A percentile compares a stretch with the other conserved stretches of the same genome.
phyloP scores from a whole-genome alignment of 1,140 invertebrate species.

The Drosophila hydei region DNA sequence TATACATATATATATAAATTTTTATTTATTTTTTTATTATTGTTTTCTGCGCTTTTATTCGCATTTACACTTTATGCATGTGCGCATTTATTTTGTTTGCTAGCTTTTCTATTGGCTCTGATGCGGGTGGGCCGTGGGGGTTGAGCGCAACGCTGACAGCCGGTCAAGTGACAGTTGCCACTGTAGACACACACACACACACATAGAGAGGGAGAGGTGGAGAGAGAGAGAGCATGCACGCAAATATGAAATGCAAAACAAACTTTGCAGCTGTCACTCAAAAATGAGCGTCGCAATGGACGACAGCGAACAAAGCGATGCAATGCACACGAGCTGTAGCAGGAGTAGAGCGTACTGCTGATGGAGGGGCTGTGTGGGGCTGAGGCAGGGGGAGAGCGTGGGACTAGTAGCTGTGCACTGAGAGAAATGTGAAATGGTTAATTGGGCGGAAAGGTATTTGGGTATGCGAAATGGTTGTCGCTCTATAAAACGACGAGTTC shows the following conservation, averaged over 20 bases:
- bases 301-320: constrained; percentile 52
- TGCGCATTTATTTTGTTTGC: constrained; percentile 77
- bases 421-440: constrained; percentile 67
- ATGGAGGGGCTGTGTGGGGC: neutral
- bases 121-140: constrained; percentile 38
- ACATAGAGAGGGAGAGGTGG: constrained; percentile 20
- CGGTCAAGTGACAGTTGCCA: constrained; percentile 79
- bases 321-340: constrained; percentile 25
- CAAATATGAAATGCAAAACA: constrained; percentile 82
- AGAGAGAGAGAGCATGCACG: constrained; percentile 28
- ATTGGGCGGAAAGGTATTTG: constrained; percentile 69
- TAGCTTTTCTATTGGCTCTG: constrained; percentile 68
- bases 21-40: constrained; percentile 22
- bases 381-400: neutral
- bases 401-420: constrained; percentile 52
- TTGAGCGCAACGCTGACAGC: constrained; percentile 47
- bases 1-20: constrained; percentile 7
- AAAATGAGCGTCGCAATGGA: constrained; percentile 73
- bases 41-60: constrained; percentile 47
- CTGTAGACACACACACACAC: constrained; percentile 38
- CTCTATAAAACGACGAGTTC: constrained; percentile 37
- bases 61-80: constrained; percentile 73
- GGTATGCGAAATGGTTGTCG: constrained; percentile 40
- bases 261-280: constrained; percentile 82
- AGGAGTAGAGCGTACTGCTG: too few species aligned